phyloP scores from a whole-genome alignment of 2,888 invertebrate genomes.

The Halictus ligatus region DNA sequence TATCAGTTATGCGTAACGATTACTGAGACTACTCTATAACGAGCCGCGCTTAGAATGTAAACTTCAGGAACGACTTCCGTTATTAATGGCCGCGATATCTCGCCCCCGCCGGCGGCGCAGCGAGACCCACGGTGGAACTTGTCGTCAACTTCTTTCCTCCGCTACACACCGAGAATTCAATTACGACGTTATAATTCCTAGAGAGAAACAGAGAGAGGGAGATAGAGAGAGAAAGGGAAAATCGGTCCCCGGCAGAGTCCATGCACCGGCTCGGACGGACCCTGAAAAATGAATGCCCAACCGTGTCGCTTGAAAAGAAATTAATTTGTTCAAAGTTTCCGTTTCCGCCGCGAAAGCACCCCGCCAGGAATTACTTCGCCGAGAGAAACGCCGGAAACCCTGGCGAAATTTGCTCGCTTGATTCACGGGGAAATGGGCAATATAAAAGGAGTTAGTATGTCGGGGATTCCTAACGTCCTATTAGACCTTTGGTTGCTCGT shows the following conservation, averaged over 20 bases:
- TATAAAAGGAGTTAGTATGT: background rate
- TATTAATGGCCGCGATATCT: constrained; percentile 55
- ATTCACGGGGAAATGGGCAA: background rate
- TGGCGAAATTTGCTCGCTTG: background rate
- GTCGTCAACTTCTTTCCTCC: constrained; percentile 39
- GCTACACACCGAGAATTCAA: constrained; percentile 20
- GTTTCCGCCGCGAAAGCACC: background rate
- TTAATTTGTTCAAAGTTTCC: constrained; percentile 9
- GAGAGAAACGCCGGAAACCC: background rate
- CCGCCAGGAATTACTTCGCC: background rate
- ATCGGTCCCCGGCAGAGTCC: background rate
- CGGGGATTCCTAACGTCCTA: background rate
- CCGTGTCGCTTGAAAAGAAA: background rate
- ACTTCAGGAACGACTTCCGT: constrained; percentile 53
- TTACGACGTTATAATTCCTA: constrained; percentile 6
- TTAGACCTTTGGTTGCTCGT: background rate
- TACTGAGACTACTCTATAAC: constrained; percentile 54
- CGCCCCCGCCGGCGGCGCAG: background rate
- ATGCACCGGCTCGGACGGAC: background rate
- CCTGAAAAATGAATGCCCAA: constrained; percentile 5
- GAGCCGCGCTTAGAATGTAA: constrained; percentile 56
- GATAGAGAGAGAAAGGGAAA: background rate
- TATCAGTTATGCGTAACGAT: constrained; percentile 70
- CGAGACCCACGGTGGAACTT: constrained; percentile 13
- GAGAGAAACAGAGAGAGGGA: background rate